Evolutionary conservation across 2,113 vertebrate species (phyloP), one percentile per base, ranked within the genome.

Genomic region (Mastomys natalensis): DNA sequence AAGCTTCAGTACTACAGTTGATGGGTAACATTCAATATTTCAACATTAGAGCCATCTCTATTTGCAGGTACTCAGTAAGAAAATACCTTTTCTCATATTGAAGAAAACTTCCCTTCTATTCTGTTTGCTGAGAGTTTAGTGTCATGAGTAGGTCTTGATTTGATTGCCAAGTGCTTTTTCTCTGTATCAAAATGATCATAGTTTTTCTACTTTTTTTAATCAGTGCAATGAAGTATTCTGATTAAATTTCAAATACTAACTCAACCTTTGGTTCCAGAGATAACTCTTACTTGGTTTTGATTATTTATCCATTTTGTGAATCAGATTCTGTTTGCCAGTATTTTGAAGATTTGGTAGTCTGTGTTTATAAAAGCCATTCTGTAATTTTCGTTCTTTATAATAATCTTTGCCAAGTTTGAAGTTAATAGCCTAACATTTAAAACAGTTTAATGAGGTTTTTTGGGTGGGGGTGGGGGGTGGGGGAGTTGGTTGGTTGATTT

Each of bases 341-440:
- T 55, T 64, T 90, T 93, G 16, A 90, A 40, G 37, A 24, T 55
- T 45, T 58, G 90, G 10, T 12, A 2, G 11, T 55, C 16, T 87
- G 5, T 80, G 19, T 93, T 93, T 48, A 64, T n/a, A 16, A 88
- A 68, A 31, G 7, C 66, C 26, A 73, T 81, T 78, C 40, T 86
- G 34, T 89, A 73, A 90, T 90, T 90, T 72, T 96, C n/a, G 4
- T 51, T 62, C 89, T 87, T 88, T 88, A 11, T 78, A 16, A 55
- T 85, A 72, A 43, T 55, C 55, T 73, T 96, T 55, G 1, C 40
- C 22, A 29, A 45, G 26, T 85, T 64, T 85, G 16, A 85, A 31
- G 82, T 64, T 64, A 45, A 40, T 62, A 60, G 24, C 58, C 16
- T 85, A 64, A 34, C 82, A 43, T 85, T 64, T 60, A 84, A 60